phyloP scores from a whole-genome alignment of 2,888 invertebrate species.

The Pachydiplax longipennis region DNA sequence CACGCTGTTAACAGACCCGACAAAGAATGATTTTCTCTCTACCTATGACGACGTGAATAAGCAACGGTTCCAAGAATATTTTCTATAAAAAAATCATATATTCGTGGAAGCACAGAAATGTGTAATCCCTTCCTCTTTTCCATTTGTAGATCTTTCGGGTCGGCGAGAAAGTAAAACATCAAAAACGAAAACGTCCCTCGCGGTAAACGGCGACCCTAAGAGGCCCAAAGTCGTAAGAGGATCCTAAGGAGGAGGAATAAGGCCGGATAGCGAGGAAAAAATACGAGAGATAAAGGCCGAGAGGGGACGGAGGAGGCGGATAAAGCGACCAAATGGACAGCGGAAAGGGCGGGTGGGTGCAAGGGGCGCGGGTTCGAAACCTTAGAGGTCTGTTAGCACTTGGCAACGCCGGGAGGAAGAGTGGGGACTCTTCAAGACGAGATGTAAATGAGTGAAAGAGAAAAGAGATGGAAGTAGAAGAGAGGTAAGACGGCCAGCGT shows the following conservation, averaged over 20 bases:
- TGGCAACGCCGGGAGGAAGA: constrained; percentile 14
- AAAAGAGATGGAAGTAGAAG: not conserved
- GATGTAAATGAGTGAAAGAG: not conserved
- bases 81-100: no score
- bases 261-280: not conserved
- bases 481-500: not conserved
- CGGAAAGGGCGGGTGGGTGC: not conserved
- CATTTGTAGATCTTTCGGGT: no score
- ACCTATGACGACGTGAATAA: no score
- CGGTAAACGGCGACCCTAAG: no score
- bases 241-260: not conserved
- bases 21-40: no score
- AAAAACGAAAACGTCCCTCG: no score
- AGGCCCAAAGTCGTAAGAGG: not conserved
- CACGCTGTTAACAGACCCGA: no score
- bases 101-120: no score
- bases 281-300: not conserved
- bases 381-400: not conserved
- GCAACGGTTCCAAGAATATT: no score
- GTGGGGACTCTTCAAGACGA: not conserved
- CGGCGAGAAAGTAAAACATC: no score
- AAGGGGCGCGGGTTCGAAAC: not conserved
- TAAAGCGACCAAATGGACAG: not conserved
- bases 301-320: not conserved
- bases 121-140: no score